Conservation (phyloP, 1,140 invertebrate species). For the Schlechtendalia chinensis region DNA sequence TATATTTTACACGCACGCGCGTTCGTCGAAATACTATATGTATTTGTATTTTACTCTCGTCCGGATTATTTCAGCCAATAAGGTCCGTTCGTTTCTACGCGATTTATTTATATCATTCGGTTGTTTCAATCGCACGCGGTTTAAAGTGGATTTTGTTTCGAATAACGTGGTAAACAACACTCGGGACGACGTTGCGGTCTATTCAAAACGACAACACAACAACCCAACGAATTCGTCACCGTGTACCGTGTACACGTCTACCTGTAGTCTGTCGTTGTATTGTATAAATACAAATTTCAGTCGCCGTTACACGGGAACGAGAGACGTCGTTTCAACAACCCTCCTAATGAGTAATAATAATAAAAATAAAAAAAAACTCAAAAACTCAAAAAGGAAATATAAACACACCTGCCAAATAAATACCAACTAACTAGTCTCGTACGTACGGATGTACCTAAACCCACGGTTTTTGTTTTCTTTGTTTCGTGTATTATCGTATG, state of each 20-base stretch:
- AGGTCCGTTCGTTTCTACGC: background rate
- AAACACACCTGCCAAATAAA: background rate
- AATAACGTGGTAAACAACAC: no score
- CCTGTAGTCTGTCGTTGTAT: background rate
- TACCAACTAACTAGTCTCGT: background rate
- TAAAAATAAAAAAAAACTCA: no score
- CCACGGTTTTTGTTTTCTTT: no score
- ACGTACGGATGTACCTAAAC: background rate
- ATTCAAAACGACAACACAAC: no score
- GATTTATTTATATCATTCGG: background rate
- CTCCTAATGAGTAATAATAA: constrained; percentile 1
- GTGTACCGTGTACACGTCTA: no score
- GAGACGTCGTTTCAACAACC: constrained; percentile 4
- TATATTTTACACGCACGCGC: background rate
- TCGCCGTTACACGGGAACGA: background rate
- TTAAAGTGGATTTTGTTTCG: no score
- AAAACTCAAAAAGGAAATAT: background rate
- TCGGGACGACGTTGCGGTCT: no score
- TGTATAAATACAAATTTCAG: background rate
- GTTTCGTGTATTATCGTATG: no score
- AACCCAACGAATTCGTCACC: no score
- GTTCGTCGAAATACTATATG: background rate
- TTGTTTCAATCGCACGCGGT: no score
- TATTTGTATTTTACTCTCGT: background rate
- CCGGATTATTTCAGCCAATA: background rate